These are phyloP conservation scores for Cepphus grylle DNA, from an alignment of 2,113 vertebrate species.

Conservation along the genomic window DNA sequence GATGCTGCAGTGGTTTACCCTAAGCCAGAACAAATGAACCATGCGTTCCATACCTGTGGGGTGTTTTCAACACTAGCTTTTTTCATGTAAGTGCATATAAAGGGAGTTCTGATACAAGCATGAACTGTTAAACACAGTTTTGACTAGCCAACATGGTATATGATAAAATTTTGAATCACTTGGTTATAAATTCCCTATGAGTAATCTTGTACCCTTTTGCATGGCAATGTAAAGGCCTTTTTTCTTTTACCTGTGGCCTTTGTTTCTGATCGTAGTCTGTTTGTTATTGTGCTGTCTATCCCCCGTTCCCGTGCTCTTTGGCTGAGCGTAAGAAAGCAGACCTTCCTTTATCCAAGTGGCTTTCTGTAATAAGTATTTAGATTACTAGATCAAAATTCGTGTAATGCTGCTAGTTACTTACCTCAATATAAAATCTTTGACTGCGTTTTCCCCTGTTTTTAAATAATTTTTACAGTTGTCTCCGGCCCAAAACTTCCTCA, in stretches of 20 bases:
- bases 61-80: slow-evolving; percentile 92
- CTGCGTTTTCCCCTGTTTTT: neutral
- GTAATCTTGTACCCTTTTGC: neutral
- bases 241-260: neutral
- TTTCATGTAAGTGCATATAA: slow-evolving; percentile 85
- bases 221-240: neutral
- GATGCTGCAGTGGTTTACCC: slow-evolving; percentile 86
- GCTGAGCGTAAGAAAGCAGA: neutral
- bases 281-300: neutral
- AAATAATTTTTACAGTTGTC: neutral
- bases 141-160: rapidly evolving
- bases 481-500: neutral
- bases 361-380: neutral
- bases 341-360: neutral
- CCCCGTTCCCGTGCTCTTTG: neutral
- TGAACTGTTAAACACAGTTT: rapidly evolving
- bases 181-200: neutral
- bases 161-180: neutral
- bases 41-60: slow-evolving; percentile 90
- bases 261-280: neutral
- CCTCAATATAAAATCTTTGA: neutral
- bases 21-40: slow-evolving; percentile 80
- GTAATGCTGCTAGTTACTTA: neutral
- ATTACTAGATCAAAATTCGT: neutral
- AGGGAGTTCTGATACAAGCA: neutral